Base-by-base conservation (phyloP, 2,113 vertebrate genomes). In the Sarotherodon lohbergeri region DNA sequence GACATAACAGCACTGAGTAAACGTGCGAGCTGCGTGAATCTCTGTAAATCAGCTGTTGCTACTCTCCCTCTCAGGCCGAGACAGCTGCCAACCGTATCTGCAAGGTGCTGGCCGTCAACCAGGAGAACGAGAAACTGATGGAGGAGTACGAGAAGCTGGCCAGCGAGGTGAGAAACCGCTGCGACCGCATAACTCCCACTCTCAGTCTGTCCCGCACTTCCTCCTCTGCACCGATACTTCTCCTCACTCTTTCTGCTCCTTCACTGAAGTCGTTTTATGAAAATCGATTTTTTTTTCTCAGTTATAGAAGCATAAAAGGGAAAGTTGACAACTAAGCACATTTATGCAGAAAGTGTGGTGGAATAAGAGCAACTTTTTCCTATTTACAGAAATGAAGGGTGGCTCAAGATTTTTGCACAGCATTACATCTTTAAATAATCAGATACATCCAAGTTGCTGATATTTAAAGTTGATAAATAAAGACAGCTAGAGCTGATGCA, bases 91-190 rank as follows among this genome's bases (percentile, higher is more conserved):
- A 96, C 92, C 94, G 95, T 19, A 96, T 96, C 94, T 96, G 95
- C 79, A 96, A 96, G 78, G 95, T 96, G 14, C 91, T 96, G 93
- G 95, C 95, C 3, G 95, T 96, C 81, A 96, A 96, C 93, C 95
- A 96, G 93, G 95, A 96, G 94, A 96, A 96, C 3, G 95, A 96
- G 95, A 96, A 95, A 6, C 93, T 96, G 90, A 96, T 96, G 95
- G 95, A 96, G 94, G 95, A 96, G 93, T 96, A 96, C 24, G 95
- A 96, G 94, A 96, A 95, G 86, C 92, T 96, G 94, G 95, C 95
- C 91, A 96, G 95, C 9, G 95, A 96, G 95, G 95, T 95, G 92
- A 95, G 92, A 90, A 80, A 66, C 82, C 1, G 3, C 82, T 80
- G 83, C 78, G 52, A 24, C 80, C 6, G 6, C 27, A 66, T 5